Evolutionary conservation across 1,140 invertebrate genomes (phyloP).

Genomic region (Piezodorus guildinii): DNA sequence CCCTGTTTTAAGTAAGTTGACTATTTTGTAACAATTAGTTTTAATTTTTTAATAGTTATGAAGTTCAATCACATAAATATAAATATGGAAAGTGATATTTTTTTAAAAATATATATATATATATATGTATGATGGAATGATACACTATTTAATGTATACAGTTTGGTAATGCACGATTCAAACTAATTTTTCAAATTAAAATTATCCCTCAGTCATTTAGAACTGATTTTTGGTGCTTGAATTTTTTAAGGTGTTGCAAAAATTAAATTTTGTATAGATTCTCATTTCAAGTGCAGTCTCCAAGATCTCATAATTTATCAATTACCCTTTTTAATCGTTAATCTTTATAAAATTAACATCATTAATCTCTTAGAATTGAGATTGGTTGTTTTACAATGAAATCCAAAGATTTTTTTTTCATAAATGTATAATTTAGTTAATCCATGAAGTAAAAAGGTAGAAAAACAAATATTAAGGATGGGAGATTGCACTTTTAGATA

Average conservation of each 20-base stretch:
- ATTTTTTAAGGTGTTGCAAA: constrained; percentile 4
- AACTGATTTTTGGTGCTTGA: constrained; percentile 10
- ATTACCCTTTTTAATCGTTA: too few species aligned
- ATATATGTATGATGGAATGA: constrained; percentile 1
- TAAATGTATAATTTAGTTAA: too few species aligned
- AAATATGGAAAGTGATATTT: constrained; percentile 12
- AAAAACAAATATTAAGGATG: too few species aligned
- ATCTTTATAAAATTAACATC: too few species aligned
- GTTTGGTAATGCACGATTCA: not conserved
- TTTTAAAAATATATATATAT: constrained; percentile 3
- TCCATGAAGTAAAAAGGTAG: too few species aligned
- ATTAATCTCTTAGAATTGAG: too few species aligned
- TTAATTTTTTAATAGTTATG: not conserved
- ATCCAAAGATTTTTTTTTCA: too few species aligned
- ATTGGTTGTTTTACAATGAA: too few species aligned
- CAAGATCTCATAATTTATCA: not conserved
- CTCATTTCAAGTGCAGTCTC: not conserved
- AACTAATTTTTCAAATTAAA: constrained; percentile 2
- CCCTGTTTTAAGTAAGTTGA: not conserved
- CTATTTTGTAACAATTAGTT: not conserved
- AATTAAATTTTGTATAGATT: not conserved
- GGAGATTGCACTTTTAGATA: too few species aligned
- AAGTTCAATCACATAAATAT: not conserved
- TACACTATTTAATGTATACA: constrained; percentile 5
- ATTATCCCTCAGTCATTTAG: not conserved